Percentiles rank a stretch among this genome's conserved stretches.
phyloP scores from a whole-genome alignment of 2,113 vertebrate genomes.

The Clupea harengus region DNA sequence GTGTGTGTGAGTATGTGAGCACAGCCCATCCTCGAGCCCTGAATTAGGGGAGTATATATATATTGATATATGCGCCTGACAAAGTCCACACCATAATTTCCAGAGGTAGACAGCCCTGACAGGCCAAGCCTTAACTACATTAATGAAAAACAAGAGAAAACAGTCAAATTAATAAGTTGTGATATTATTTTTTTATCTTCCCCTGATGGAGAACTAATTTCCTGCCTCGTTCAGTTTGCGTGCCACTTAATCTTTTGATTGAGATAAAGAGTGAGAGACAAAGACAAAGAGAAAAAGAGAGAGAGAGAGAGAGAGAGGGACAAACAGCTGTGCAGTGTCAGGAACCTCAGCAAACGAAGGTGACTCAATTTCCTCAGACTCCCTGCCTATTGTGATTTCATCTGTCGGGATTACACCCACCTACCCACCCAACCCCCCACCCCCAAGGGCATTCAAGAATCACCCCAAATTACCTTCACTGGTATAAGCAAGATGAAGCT shows the following conservation, averaged over 20 bases:
- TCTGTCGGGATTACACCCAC: background rate
- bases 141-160: constrained; percentile 56
- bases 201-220: constrained; percentile 51
- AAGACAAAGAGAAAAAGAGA: background rate
- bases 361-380: constrained; percentile 31
- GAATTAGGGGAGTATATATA: constrained; percentile 57
- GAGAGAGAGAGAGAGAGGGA: constrained; percentile 20
- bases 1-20: constrained; percentile 14
- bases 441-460: constrained; percentile 9
- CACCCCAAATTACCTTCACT: constrained; percentile 24
- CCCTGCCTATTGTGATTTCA: constrained; percentile 28
- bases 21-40: constrained; percentile 40
- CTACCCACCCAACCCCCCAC: background rate
- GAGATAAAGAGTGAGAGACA: constrained; percentile 29
- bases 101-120: constrained; percentile 36
- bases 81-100: constrained; percentile 50
- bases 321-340: background rate
- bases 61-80: constrained; percentile 51
- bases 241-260: constrained; percentile 43
- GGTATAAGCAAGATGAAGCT: too few species aligned
- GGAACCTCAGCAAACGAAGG: constrained; percentile 19
- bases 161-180: constrained; percentile 60
- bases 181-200: constrained; percentile 42
- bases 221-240: constrained; percentile 30
- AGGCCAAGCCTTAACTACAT: constrained; percentile 51